Base-by-base conservation (phyloP, 2,888 invertebrate species). In the Habrosyne pyritoides region DNA sequence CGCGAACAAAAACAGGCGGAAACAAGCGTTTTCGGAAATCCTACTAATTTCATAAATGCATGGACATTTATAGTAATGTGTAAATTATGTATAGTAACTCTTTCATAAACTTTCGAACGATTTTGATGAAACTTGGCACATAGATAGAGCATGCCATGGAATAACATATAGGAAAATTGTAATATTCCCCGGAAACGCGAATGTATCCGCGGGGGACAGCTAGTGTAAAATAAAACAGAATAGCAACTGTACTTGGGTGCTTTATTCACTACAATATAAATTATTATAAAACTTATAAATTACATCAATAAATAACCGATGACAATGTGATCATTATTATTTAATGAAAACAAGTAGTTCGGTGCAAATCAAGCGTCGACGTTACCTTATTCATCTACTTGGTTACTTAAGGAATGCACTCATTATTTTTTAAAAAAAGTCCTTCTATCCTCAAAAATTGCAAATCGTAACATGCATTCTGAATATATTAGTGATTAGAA, bases 201-300 rank as follows among this genome's bases (percentile, higher is more conserved):
- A n/a, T n/a, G n/a, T n/a, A n/a, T n/a, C n/a, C n/a, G n/a, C n/a
- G n/a, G n/a, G n/a, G n/a, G n/a, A n/a, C n/a, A n/a, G n/a, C n/a
- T n/a, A n/a, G n/a, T n/a, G n/a, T 10, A 12, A 14, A 24, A 30
- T 33, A 12, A 30, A 33, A 21, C 14, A 22, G 56, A 50, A 55
- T 53, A 56, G 22, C 52, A 70, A 69, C 65, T 73, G 69, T 75
- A 75, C 72, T 77, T 47, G 73, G 73, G 78, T 86, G 81, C 82
- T 89, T 90, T 89, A 89, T 83, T 91, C 68, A 81, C 81, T 88
- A 86, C 74, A 80, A 79, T 86, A 89, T 89, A 91, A 89, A 89
- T 90, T 84, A 89, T 82, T 83, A 88, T 80, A 84, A 89, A 88
- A 85, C 83, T 75, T 84, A 85, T 83, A 87, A 83, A 86, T 89